Base-by-base conservation (phyloP, 2,113 vertebrate species). In the Sinocyclocheilus maitianheensis region DNA sequence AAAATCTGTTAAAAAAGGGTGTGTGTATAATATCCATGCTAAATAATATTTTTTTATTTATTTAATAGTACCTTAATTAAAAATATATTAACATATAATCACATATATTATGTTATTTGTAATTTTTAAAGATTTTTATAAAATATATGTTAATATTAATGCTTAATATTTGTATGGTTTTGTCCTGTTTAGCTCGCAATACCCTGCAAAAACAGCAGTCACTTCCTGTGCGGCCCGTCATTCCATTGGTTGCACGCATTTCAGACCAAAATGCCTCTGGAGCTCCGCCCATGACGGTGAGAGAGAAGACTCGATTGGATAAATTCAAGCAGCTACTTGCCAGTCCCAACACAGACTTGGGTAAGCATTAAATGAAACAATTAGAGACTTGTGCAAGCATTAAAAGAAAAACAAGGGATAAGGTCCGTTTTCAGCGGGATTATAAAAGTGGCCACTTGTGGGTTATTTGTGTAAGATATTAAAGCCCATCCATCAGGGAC, bases 241-340 rank as follows among this genome's bases (percentile, higher is more conserved):
- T 99, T 90, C 98, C 98, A 0, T 96, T 99, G 0, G 96, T 99
- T 5, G 97, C 98, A 86, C 96, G 98, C 3, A 99, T 99, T 92
- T 98, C 98, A 0, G 98, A 99, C 94, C 98, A 99, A 94, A 99
- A 99, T 0, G 95, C 97, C 3, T 99, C 98, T 0, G 98, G 98
- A 30, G 97, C 97, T 0, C 98, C 97, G 0, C 97, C 96, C 6
- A 97, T 99, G 97, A 97, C 96, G 0, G 96, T 99, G 87, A 94
- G 98, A 75, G 98, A 99, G 92, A 99, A 98, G 91, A 98, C 94
- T 3, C 96, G 98, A 13, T 93, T 98, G 86, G 98, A 99, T 89
- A 99, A 98, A 87, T 99, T 99, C 89, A 96, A 94, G 78, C 96
- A 97, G 91, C 96, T 99, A 82, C 97, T 99, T 34, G 95, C 96